Base-by-base conservation (phyloP, 2,113 vertebrate genomes). In the Sclerurus mexicanus region DNA sequence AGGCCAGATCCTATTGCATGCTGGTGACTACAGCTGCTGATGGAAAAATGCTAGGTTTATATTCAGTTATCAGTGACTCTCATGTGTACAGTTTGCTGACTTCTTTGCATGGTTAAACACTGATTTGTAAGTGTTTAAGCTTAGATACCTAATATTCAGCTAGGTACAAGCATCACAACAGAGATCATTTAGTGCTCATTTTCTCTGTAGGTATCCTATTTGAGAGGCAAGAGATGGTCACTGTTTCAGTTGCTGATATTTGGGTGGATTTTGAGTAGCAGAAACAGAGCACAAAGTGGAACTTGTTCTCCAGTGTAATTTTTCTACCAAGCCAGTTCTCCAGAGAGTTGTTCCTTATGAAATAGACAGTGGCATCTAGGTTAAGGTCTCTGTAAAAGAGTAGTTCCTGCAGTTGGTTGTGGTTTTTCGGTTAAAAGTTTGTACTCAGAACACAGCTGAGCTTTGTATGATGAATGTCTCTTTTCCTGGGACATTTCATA, bases 281-380 rank as follows among this genome's bases (percentile, higher is more conserved):
- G 59, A 83, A 89, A 50, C 44, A 77, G 59, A 87, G 55, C 35
- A 91, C 71, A 74, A 93, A 66, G 71, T n/a, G 6, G 37, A 82
- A 40, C 87, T 77, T 93, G 68, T 93, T 94, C 63, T 88, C 63
- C 63, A 55, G 0, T 9, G 1, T 59, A 23, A n/a, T 86, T 67
- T 94, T 77, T 64, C 68, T 78, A 24, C 56, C 52, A 44, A 78
- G 58, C 27, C 15, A 37, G 40, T n/a, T 85, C 90, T 85, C 90
- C 20, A 31, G 81, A 71, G 87, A 87, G 46, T 71, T 71, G 67
- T 22, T 96, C 47, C 85, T 83, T 93, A 91, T 49, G 82, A 93
- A 95, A 83, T 55, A 85, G 72, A 5, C 82, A 84, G 31, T 63
- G 55, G 82, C 92, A 95, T 96, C 75, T 95, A 94, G 87, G 91